Base-by-base conservation (phyloP, 1,140 invertebrate species). In the Wasmannia auropunctata region DNA sequence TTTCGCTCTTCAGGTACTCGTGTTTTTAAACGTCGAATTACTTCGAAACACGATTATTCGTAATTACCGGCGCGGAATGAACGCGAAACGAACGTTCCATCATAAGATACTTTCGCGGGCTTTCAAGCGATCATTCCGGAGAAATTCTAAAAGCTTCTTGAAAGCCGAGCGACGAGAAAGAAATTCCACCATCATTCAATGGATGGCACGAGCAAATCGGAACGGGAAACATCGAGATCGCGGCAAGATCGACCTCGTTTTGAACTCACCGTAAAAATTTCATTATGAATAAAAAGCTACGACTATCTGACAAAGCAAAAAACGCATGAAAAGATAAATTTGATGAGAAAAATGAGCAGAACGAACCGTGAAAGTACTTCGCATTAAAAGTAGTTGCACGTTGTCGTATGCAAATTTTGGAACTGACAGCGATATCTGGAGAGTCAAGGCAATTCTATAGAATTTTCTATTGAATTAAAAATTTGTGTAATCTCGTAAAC, bases 131-230 rank as follows among this genome's bases (percentile, higher is more conserved):
- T 83, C 79, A 83, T 83, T 83, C 65, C 25, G 51, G 37, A 46
- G 79, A 83, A 83, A 72, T 83, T 83, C 79, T 83, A 74, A 83
- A 83, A 83, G 79, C 79, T 83, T 83, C 67, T 83, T 83, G 79
- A 83, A 83, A 83, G 79, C 79, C 79, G 79, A 83, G 51, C 51
- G 67, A 83, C 51, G 79, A 74, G 67, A 83, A 83, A 74, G 79
- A 83, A 83, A 83, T 74, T 74, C 51, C 67, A 40, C 25, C 79
- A 81, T 81, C 67, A 83, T 74, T 83, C 79, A 83, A 46, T 83
- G 62, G 62, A 80, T 80, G 37, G 79, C 67, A 83, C 51, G 54
- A 43, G 56, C 79, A 74, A 83, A 74, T 83, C 79, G 79, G 51
- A 74, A 72, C 56, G 67, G 67, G 79, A 83, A 83, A 83, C 79